These are phyloP conservation scores for Nemotelus nigrinus DNA, from an alignment of 2,888 invertebrate genomes.

Conservation along the genomic window DNA sequence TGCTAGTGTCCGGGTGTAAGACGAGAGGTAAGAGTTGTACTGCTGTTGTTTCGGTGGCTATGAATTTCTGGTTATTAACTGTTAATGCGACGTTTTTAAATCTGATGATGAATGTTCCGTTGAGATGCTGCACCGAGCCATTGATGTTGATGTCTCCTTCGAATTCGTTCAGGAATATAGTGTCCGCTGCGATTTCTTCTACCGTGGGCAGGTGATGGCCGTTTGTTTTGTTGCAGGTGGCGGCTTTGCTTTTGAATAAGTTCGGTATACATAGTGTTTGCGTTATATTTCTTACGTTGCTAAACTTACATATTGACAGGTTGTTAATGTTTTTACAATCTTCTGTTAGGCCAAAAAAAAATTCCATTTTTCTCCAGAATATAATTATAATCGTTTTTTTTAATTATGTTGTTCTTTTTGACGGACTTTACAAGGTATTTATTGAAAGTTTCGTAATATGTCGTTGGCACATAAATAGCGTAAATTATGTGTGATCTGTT, in stretches of 20 bases:
- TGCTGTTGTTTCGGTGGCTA: not conserved
- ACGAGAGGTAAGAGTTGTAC: not conserved
- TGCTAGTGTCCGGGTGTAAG: not conserved
- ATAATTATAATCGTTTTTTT: conserved; percentile 46
- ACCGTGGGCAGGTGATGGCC: not conserved
- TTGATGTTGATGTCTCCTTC: conserved; percentile 1
- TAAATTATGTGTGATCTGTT: conserved; percentile 2
- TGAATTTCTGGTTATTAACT: not conserved
- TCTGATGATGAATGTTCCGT: not conserved
- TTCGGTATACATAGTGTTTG: conserved; percentile 2
- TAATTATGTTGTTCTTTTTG: conserved; percentile 41
- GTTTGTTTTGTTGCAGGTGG: conserved; percentile 10
- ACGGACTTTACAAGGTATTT: not conserved
- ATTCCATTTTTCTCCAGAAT: conserved; percentile 3
- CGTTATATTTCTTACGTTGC: not conserved
- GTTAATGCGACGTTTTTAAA: not conserved
- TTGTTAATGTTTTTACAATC: conserved; percentile 12
- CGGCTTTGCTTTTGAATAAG: not conserved
- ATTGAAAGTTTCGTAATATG: not conserved
- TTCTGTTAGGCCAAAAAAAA: not conserved
- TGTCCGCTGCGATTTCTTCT: conserved; percentile 3
- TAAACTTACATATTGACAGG: not conserved
- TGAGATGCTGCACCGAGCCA: not conserved
- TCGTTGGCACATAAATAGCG: not conserved
- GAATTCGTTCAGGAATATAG: conserved; percentile 10